Conservation (phyloP, 2,888 invertebrate species). For the Ormyrus pomaceus region DNA sequence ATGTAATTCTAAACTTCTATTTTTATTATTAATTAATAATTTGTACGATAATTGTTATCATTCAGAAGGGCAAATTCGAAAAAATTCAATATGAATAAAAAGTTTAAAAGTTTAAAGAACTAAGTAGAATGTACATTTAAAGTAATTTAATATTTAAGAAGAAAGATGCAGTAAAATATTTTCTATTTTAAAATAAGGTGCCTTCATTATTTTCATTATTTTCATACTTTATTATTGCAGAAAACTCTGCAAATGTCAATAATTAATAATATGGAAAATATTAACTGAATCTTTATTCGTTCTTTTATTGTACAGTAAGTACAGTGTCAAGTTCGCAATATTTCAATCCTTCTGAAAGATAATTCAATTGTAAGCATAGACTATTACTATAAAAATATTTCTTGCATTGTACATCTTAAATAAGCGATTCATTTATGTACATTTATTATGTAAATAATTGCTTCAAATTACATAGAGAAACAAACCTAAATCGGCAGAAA, state of each 20-base stretch:
- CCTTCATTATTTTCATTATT: conserved; percentile 55
- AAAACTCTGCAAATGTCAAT: conserved; percentile 29
- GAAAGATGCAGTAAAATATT: conserved; percentile 47
- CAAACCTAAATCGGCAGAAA: conserved; percentile 14
- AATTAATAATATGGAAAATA: conserved; percentile 43
- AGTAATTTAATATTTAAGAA: neutral
- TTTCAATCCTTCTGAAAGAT: conserved; percentile 37
- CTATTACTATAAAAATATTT: conserved; percentile 20
- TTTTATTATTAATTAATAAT: conserved; percentile 23
- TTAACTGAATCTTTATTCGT: conserved; percentile 41
- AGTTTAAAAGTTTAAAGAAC: neutral
- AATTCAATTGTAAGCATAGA: conserved; percentile 11
- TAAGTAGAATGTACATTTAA: neutral
- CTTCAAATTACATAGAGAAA: conserved; percentile 4
- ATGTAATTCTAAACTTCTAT: neutral
- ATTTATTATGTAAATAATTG: conserved; percentile 38
- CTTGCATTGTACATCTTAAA: conserved; percentile 33
- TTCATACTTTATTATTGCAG: conserved; percentile 40
- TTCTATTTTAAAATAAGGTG: conserved; percentile 51
- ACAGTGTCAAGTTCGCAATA: conserved; percentile 39
- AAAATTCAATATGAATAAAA: neutral
- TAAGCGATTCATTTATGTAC: conserved; percentile 34
- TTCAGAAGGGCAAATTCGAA: conserved; percentile 29
- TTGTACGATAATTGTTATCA: conserved; percentile 14
- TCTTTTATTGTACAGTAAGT: conserved; percentile 15